Conservation (phyloP, 2,797 vertebrate species). For the Enteromius mattozi region DNA sequence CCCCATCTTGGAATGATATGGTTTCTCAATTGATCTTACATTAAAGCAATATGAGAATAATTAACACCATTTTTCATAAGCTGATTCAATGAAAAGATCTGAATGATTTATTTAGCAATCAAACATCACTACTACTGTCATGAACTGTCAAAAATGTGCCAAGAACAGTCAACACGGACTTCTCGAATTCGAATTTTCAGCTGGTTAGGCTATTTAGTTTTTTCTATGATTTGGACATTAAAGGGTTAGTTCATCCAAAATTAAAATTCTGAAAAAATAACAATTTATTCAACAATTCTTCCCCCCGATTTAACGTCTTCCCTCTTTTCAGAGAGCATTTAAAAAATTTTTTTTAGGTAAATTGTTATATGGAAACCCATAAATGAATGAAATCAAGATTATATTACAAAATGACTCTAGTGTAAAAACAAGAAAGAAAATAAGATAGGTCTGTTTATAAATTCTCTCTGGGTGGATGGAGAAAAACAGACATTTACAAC, state of each 20-base stretch:
- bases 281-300: not conserved
- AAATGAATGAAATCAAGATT: not conserved
- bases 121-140: not conserved
- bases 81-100: not conserved
- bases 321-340: not conserved
- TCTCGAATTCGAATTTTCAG: not conserved
- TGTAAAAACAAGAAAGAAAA: not conserved
- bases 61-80: not conserved
- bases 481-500: not conserved
- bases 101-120: not conserved
- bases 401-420: not conserved
- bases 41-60: not conserved
- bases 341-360: not conserved
- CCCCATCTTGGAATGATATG: not conserved
- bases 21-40: not conserved
- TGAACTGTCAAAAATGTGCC: not conserved
- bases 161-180: not conserved
- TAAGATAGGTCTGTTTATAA: not conserved
- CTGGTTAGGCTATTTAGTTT: not conserved
- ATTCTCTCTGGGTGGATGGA: not conserved
- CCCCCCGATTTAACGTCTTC: not conserved
- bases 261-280: not conserved
- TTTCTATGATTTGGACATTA: not conserved
- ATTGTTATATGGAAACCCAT: not conserved
- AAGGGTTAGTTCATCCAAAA: not conserved